These are phyloP conservation scores for Knipowitschia caucasica DNA, from an alignment of 2,797 vertebrate species.

Conservation along the genomic window DNA sequence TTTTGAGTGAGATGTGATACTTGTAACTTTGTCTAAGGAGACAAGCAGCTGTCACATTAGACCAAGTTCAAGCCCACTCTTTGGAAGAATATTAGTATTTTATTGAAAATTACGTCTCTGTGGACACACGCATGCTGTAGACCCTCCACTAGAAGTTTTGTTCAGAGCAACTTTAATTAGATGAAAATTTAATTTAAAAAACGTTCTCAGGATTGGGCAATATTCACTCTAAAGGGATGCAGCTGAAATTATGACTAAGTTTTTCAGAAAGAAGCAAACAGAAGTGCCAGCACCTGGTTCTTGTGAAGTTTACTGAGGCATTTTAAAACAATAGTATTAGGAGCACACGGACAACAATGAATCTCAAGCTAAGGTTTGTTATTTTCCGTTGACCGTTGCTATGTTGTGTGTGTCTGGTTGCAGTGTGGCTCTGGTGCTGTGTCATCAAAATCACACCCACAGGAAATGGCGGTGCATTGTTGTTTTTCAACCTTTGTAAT, in stretches of 20 bases:
- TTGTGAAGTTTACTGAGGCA: neutral
- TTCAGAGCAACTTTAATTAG: too few relatives aligned
- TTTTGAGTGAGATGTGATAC: too few relatives aligned
- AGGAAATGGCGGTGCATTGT: slow-evolving; percentile 44
- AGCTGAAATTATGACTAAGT: neutral
- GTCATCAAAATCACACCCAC: slow-evolving; percentile 45
- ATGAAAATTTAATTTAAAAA: too few relatives aligned
- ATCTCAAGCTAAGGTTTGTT: slow-evolving; percentile 21
- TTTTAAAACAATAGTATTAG: neutral
- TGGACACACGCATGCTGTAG: too few relatives aligned
- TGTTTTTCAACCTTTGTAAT: slow-evolving; percentile 23
- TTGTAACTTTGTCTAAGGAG: too few relatives aligned
- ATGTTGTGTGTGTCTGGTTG: slow-evolving; percentile 44
- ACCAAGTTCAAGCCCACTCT: too few relatives aligned
- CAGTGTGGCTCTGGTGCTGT: slow-evolving; percentile 51
- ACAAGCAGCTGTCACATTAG: too few relatives aligned
- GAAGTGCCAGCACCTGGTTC: neutral
- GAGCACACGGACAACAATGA: neutral
- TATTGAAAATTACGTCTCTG: too few relatives aligned
- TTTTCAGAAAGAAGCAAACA: neutral
- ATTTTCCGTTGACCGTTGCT: slow-evolving; percentile 37
- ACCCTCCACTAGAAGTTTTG: too few relatives aligned
- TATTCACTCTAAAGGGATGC: neutral
- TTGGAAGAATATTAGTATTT: too few relatives aligned
- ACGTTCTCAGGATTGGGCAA: too few relatives aligned